Base-by-base conservation (phyloP, 2,797 vertebrate genomes). In the Acanthiza pusilla region DNA sequence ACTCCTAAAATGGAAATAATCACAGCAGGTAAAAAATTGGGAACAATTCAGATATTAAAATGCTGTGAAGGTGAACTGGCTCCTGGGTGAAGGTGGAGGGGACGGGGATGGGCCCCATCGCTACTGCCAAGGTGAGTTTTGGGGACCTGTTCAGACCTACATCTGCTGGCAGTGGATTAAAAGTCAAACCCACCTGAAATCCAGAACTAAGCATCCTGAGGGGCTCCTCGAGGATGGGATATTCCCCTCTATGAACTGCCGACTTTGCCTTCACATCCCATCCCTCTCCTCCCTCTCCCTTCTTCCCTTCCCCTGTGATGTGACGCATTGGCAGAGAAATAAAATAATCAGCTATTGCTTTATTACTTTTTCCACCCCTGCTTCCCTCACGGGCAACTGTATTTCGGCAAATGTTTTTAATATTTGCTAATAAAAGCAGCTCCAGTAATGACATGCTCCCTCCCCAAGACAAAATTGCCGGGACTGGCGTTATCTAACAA, bases 381-480 rank as follows among this genome's bases (percentile, higher is more conserved):
- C 82, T 86, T 86, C 63, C 63, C 96, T 96, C 83, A 74, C 7
- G 17, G 83, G 88, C 88, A 94, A 79, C 85, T 81, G 73, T 78
- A 94, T 94, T 97, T 90, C 89, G 85, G 83, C 67, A 94, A 73
- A 91, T 34, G 53, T 73, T 93, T 94, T 93, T 86, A 96, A 93
- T 91, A 85, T 93, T 91, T 96, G 88, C 89, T 96, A 95, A 91
- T 96, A 94, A 94, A 95, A 92, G 89, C 85, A 84, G 88, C 71
- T 95, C 93, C 88, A 91, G 94, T 94, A 95, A 94, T 75, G 85
- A 94, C 91, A 85, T 93, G 96, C 83, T 95, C 48, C 0, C 85
- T 88, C 55, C 93, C 71, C 40, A 55, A 88, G 91, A 94, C 95
- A 81, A 84, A 92, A 96, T 82, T 94, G 78, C 89, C 5, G 13